These are phyloP conservation scores for Spodoptera exigua DNA, from an alignment of 2,888 invertebrate species.

Conservation along the genomic window DNA sequence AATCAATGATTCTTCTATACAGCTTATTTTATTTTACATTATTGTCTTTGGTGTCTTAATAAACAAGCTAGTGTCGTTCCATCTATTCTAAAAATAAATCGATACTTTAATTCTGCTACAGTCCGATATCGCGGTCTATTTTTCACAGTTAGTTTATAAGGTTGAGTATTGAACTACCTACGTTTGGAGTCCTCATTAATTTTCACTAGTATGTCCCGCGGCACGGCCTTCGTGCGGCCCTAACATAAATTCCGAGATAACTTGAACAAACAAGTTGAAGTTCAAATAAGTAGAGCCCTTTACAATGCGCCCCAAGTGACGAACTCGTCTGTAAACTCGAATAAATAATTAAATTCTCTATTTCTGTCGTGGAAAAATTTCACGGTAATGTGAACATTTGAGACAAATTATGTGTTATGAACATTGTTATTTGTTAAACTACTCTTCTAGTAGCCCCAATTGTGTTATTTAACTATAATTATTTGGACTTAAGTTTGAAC, in stretches of 20 bases:
- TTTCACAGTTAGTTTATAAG: slow-evolving; percentile 65
- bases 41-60: too few species aligned
- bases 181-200: slow-evolving; percentile 77
- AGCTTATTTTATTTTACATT: too few species aligned
- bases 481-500: too few species aligned
- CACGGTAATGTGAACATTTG: not conserved
- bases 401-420: too few species aligned
- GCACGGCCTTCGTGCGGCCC: slow-evolving; percentile 76
- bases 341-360: slow-evolving; percentile 67
- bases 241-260: slow-evolving; percentile 84
- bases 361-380: slow-evolving; percentile 46
- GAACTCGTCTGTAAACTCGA: slow-evolving; percentile 71
- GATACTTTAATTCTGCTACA: not conserved
- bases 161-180: slow-evolving; percentile 63
- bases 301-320: slow-evolving; percentile 81
- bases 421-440: too few species aligned
- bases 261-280: slow-evolving; percentile 82
- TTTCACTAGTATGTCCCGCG: slow-evolving; percentile 79
- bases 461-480: too few species aligned
- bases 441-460: too few species aligned
- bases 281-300: slow-evolving; percentile 82
- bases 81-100: not conserved
- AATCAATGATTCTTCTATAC: too few species aligned
- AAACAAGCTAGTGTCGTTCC: too few species aligned
- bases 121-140: slow-evolving; percentile 45